Evolutionary conservation across 2,113 vertebrate genomes (phyloP).

Genomic region (Pycnonotus jocosus): DNA sequence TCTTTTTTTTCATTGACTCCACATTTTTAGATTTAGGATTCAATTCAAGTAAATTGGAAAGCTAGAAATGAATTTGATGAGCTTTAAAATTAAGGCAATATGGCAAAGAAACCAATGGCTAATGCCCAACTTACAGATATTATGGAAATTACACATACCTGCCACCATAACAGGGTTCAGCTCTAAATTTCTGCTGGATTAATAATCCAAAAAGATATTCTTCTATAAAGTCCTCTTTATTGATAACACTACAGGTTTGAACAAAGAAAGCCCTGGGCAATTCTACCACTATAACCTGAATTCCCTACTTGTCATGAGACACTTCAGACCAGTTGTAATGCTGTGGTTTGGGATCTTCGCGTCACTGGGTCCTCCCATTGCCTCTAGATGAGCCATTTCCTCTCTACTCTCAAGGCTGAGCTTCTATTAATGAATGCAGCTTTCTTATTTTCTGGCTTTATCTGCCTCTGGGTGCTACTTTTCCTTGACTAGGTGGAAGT

Average conservation of each 20-base stretch:
- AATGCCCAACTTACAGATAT: background rate
- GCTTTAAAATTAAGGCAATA: background rate
- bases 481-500: background rate
- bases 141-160: background rate
- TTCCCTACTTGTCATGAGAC: accelerated
- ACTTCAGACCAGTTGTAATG: background rate
- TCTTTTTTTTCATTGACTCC: background rate
- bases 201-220: background rate
- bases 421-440: background rate
- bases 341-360: background rate
- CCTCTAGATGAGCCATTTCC: background rate
- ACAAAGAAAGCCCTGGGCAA: background rate
- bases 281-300: background rate
- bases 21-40: background rate
- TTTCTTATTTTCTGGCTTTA: background rate
- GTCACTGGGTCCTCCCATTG: background rate
- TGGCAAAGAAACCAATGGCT: background rate
- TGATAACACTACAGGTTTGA: background rate
- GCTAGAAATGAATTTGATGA: background rate
- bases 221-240: background rate
- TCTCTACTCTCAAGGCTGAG: background rate
- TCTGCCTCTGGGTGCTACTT: background rate
- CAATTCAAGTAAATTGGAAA: background rate
- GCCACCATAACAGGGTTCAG: background rate
- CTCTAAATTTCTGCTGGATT: background rate